Conservation (phyloP, 2,888 invertebrate genomes). For the Iphiclides podalirius region DNA sequence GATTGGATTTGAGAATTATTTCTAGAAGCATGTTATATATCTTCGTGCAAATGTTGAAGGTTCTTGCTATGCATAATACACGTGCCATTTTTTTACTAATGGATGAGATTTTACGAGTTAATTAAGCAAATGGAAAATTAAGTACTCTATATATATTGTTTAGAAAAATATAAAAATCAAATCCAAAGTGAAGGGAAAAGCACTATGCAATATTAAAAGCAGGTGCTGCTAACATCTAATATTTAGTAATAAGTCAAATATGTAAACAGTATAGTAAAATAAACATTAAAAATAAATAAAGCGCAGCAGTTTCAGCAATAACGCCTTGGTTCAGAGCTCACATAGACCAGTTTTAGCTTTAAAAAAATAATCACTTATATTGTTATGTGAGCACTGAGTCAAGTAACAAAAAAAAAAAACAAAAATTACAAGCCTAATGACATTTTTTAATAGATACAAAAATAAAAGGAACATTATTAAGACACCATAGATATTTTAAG, state of each 20-base stretch:
- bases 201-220: slow-evolving; percentile 69
- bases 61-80: neutral
- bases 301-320: slow-evolving; percentile 54
- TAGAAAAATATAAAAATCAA: slow-evolving; percentile 38
- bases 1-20: slow-evolving; percentile 10
- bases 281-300: slow-evolving; percentile 62
- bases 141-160: slow-evolving; percentile 38
- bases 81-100: too few species aligned
- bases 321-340: slow-evolving; percentile 34
- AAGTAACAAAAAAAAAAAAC: slow-evolving; percentile 34
- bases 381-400: slow-evolving; percentile 33
- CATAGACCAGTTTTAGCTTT: slow-evolving; percentile 52
- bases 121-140: slow-evolving; percentile 33
- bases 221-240: slow-evolving; percentile 44
- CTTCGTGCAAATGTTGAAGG: too few species aligned
- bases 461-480: slow-evolving; percentile 43
- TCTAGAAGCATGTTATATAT: slow-evolving; percentile 1
- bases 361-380: slow-evolving; percentile 60
- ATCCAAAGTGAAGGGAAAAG: slow-evolving; percentile 34
- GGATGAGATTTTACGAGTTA: neutral
- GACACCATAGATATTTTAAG: slow-evolving; percentile 17
- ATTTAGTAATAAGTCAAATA: too few species aligned
- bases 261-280: slow-evolving; percentile 44
- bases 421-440: slow-evolving; percentile 22
- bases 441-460: slow-evolving; percentile 26